Conservation (phyloP, 37 sponge, comb jelly and placozoan species). For the Eunapius fragilis region DNA sequence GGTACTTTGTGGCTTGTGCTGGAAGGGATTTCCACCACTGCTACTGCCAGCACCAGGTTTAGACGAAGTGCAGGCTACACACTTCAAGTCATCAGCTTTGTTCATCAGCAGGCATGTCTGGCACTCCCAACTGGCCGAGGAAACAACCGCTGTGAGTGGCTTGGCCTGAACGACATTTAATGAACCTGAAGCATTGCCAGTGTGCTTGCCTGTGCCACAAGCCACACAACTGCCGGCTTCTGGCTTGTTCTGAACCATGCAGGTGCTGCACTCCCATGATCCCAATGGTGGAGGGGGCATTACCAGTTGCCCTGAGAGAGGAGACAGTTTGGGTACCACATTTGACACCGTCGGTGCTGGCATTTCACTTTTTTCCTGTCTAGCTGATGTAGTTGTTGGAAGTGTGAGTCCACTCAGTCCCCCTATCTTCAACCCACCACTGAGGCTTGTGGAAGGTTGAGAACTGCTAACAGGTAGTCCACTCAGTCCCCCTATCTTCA, state of each 20-base stretch:
- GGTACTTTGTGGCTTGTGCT: neutral
- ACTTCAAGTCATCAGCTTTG: constrained; percentile 24
- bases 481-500: too few species aligned
- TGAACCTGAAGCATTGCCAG: neutral
- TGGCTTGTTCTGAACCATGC: constrained; percentile 30
- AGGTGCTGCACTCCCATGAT: constrained; percentile 39
- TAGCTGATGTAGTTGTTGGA: neutral
- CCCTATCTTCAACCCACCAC: neutral
- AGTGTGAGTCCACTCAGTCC: neutral
- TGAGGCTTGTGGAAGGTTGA: neutral
- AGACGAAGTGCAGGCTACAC: constrained; percentile 32
- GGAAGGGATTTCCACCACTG: neutral
- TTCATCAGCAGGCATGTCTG: constrained; percentile 35
- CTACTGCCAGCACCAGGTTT: constrained; percentile 18
- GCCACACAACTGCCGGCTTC: constrained; percentile 25
- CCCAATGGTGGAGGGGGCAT: constrained; percentile 3
- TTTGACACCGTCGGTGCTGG: too few species aligned
- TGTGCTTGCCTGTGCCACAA: constrained; percentile 31
- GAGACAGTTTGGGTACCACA: neutral
- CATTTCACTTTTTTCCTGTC: neutral
- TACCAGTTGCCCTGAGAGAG: neutral
- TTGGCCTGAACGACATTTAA: neutral
- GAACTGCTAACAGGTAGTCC: neutral
- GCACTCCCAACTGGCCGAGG: constrained; percentile 24
- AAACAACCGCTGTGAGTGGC: neutral